Percentiles rank a stretch among this genome's conserved stretches.
Evolutionary conservation across 2,113 vertebrate genomes (phyloP).

Genomic region (Donacobius atricapilla): DNA sequence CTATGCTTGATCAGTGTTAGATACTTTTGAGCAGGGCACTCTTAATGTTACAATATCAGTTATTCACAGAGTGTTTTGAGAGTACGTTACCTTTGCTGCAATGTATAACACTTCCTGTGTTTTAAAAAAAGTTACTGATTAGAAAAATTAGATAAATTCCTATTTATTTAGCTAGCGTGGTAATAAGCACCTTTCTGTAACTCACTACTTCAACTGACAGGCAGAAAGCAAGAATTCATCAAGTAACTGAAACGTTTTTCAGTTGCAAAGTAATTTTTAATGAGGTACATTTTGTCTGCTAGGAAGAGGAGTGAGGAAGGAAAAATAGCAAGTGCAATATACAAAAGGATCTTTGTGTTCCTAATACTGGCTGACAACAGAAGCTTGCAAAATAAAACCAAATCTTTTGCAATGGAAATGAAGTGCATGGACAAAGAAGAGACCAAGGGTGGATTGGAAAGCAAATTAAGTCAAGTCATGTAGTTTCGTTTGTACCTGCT

Average conservation of each 20-base stretch:
- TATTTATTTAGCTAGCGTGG: background rate
- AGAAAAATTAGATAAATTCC: background rate
- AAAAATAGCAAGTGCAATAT: background rate
- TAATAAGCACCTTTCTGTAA: background rate
- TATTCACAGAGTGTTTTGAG: background rate
- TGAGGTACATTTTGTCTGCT: background rate
- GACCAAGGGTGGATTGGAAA: background rate
- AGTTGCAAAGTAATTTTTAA: background rate
- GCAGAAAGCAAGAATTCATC: background rate
- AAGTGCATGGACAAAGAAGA: background rate
- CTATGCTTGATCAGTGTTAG: background rate
- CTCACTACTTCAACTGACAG: background rate
- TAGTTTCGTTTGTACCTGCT: background rate
- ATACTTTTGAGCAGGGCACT: background rate
- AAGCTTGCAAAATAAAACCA: background rate
- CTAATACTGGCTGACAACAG: background rate
- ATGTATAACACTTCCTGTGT: background rate
- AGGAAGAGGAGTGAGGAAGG: background rate
- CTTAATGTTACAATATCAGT: background rate
- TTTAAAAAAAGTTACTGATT: background rate
- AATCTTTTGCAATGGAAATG: background rate
- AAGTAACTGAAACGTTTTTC: background rate
- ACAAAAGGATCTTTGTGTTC: background rate
- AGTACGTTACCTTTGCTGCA: background rate
- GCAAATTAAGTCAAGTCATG: fast-evolving